Evolutionary conservation across 2,888 invertebrate genomes (phyloP).

Genomic region (Eupithecia exiguata): DNA sequence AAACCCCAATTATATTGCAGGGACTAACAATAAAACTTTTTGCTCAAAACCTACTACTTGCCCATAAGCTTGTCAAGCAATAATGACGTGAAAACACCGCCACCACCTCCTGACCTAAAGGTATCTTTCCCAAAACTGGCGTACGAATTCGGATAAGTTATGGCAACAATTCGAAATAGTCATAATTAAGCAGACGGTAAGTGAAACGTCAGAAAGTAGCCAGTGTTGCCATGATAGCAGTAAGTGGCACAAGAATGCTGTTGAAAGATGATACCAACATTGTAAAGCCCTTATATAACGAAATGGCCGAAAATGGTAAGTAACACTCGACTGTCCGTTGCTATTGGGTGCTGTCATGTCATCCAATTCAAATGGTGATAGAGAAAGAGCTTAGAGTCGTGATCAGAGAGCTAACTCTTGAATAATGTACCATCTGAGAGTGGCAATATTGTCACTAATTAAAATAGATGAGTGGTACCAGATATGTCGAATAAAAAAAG

Average conservation of each 20-base stretch:
- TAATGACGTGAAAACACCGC: conserved; percentile 12
- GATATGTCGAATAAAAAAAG: background rate
- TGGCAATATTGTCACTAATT: background rate
- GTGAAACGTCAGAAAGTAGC: conserved; percentile 33
- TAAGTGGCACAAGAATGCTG: conserved; percentile 12
- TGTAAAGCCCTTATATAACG: background rate
- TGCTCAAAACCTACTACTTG: background rate
- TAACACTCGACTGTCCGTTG: background rate
- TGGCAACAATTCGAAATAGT: conserved; percentile 29
- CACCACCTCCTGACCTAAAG: conserved; percentile 8
- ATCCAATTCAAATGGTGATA: background rate
- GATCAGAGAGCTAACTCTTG: no score
- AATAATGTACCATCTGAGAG: background rate
- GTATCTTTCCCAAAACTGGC: conserved; percentile 25
- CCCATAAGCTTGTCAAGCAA: conserved; percentile 2
- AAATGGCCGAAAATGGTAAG: background rate
- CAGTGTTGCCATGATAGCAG: conserved; percentile 15
- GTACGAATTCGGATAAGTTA: conserved; percentile 21
- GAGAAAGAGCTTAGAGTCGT: background rate
- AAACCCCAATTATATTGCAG: background rate
- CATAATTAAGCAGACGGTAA: conserved; percentile 28
- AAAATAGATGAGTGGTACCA: background rate
- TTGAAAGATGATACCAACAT: conserved; percentile 5
- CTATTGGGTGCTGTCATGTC: background rate
- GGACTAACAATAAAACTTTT: background rate